Conservation (phyloP, 2,888 invertebrate genomes). For the Thalpophila matura region DNA sequence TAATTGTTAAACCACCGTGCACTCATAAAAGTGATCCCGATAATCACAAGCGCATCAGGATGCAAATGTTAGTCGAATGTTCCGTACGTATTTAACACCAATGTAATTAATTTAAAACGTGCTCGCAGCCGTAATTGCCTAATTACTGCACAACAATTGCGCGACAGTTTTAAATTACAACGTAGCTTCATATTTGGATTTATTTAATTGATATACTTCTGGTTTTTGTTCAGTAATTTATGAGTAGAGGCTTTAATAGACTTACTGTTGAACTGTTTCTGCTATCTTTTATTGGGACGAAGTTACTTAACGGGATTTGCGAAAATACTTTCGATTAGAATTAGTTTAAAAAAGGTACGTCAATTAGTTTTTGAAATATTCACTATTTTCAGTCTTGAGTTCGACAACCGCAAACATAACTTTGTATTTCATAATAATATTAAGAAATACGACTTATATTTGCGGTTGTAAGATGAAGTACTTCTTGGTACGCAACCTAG, state of each 20-base stretch:
- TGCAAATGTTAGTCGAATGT: constrained; percentile 58
- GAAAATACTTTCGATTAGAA: too few species aligned
- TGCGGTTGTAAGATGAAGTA: too few species aligned
- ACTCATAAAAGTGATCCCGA: constrained; percentile 40
- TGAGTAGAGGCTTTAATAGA: constrained; percentile 10
- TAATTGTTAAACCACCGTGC: constrained; percentile 23
- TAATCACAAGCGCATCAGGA: constrained; percentile 54
- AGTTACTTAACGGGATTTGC: too few species aligned
- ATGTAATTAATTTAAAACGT: constrained; percentile 59
- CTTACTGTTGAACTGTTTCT: neutral
- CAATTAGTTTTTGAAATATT: too few species aligned
- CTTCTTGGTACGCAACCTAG: too few species aligned
- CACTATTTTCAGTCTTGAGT: too few species aligned
- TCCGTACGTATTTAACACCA: constrained; percentile 57
- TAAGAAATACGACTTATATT: too few species aligned
- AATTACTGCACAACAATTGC: constrained; percentile 58
- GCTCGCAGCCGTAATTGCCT: constrained; percentile 53
- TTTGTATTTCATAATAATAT: neutral
- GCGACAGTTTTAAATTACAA: constrained; percentile 34
- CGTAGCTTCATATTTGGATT: constrained; percentile 49
- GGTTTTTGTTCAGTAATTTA: constrained; percentile 39
- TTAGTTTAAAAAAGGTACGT: too few species aligned
- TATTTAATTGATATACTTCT: constrained; percentile 52
- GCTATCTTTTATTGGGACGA: too few species aligned
- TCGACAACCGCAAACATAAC: too few species aligned